Base-by-base conservation (phyloP, 2,113 vertebrate species). In the Microcebus ravelobensis region DNA sequence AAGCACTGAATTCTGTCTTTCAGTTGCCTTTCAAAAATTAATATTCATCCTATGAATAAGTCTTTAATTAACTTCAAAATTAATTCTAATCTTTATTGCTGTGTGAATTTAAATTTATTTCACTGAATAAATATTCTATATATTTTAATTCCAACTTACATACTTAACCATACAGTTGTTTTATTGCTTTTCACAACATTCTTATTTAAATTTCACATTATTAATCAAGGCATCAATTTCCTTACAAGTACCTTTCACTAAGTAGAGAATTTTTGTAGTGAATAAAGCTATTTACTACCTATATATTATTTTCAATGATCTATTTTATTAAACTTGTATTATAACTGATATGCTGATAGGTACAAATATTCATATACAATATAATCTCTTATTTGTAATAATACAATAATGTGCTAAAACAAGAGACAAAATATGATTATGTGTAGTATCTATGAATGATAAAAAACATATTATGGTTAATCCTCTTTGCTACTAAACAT, bases 111-210 rank as follows among this genome's bases (percentile, higher is more conserved):
- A 73, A 52, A 55, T 87, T 83, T 86, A 65, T 70, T 94, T 82
- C 20, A 57, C 0, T 29, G 9, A 88, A 27, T 84, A 96, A 89
- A 71, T 71, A 25, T 84, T 67, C 21, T 79, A 55, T 55, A 52
- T 77, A 70, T 87, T 90, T 95, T 92, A 67, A 96, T 65, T 85
- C 5, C 23, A 91, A 84, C 20, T 42, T 70, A 61, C 59, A 11
- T 42, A 61, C 34, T 87, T 94, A 96, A 91, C 82, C 91, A 52
- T 67, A 34, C 18, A 71, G 29, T 42, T 84, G 68, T 57, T 96
- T 87, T 63, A 74, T 59, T 90, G 63, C 42, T 50, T 95, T 70
- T 96, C 42, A 67, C 34, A 96, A 21, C 13, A 87, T 91, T 74
- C 15, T 86, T 17, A 67, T 94, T 45, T 90, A 84, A 90, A 65